A percentile compares a stretch with the other conserved stretches of the same genome.
These are phyloP conservation scores for Scaptomyza caliginosa DNA, from an alignment of 2,888 invertebrate species.

Conservation along the genomic window DNA sequence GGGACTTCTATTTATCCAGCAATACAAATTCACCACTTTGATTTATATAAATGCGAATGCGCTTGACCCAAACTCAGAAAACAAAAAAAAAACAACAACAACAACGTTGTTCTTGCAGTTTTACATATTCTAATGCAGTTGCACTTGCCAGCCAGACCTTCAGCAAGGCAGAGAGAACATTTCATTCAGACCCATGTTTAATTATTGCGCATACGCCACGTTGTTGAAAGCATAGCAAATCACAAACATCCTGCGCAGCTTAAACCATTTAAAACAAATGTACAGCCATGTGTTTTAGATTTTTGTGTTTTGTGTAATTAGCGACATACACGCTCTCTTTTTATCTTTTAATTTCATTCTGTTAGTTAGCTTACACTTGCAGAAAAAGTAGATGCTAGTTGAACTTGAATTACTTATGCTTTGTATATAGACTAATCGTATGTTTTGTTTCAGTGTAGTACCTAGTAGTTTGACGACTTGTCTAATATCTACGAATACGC, in stretches of 20 bases:
- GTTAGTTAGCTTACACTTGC: neutral
- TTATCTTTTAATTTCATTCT: neutral
- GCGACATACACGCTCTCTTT: slow-evolving; percentile 16
- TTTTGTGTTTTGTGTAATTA: slow-evolving; percentile 52
- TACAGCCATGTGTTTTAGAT: slow-evolving; percentile 36
- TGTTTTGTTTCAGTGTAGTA: neutral
- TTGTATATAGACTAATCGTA: neutral
- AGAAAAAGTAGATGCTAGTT: neutral
- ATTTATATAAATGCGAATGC: slow-evolving; percentile 68
- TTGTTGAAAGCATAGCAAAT: slow-evolving; percentile 48
- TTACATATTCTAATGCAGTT: slow-evolving; percentile 17
- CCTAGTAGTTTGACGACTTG: neutral
- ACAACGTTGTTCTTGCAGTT: slow-evolving; percentile 4
- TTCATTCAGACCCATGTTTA: slow-evolving; percentile 46
- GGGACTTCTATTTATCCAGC: slow-evolving; percentile 62
- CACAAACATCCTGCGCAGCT: slow-evolving; percentile 70
- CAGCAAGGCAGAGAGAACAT: slow-evolving; percentile 17
- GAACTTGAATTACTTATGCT: neutral
- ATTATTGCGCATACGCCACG: slow-evolving; percentile 66
- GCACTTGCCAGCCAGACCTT: slow-evolving; percentile 46
- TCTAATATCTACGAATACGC: neutral
- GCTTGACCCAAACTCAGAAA: slow-evolving; percentile 66
- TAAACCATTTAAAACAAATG: slow-evolving; percentile 38
- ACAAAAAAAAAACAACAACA: no score
- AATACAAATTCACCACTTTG: slow-evolving; percentile 45